Conservation (phyloP, 2,888 invertebrate species). For the Lysandra coridon region DNA sequence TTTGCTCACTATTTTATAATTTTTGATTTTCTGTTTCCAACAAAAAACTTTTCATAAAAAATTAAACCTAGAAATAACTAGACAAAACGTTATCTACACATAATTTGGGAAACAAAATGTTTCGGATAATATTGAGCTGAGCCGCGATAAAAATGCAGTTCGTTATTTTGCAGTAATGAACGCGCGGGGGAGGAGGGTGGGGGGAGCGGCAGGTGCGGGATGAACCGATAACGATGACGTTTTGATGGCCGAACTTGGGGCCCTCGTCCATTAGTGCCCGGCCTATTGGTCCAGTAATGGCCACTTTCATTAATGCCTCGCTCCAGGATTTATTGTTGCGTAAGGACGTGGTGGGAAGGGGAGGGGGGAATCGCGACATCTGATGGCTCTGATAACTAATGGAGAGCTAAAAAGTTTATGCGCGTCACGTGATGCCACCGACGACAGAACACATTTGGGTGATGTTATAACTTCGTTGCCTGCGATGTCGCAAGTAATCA, state of each 20-base stretch:
- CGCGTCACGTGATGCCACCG: background rate
- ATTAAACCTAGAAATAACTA: background rate
- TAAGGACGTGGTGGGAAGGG: background rate
- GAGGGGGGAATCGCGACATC: background rate
- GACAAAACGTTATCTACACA: background rate
- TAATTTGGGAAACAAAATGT: background rate
- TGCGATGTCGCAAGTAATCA: no score
- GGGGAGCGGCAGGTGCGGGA: conserved; percentile 12
- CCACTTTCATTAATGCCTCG: conserved; percentile 18
- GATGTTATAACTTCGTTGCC: background rate
- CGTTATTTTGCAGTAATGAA: conserved; percentile 2
- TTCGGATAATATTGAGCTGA: background rate
- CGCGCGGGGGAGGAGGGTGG: background rate
- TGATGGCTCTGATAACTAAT: conserved; percentile 14
- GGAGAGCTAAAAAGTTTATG: background rate
- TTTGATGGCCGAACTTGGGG: conserved; percentile 12
- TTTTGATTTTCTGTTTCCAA: background rate
- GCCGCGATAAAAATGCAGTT: background rate
- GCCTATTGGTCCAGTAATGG: conserved; percentile 13
- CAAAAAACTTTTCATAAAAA: background rate
- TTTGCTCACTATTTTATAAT: no score
- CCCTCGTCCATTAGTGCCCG: conserved; percentile 3
- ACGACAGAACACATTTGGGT: background rate
- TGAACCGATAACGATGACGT: conserved; percentile 16
- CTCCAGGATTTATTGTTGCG: conserved; percentile 18